phyloP scores from a whole-genome alignment of 2,797 vertebrate genomes.

The Eptatretus atami region DNA sequence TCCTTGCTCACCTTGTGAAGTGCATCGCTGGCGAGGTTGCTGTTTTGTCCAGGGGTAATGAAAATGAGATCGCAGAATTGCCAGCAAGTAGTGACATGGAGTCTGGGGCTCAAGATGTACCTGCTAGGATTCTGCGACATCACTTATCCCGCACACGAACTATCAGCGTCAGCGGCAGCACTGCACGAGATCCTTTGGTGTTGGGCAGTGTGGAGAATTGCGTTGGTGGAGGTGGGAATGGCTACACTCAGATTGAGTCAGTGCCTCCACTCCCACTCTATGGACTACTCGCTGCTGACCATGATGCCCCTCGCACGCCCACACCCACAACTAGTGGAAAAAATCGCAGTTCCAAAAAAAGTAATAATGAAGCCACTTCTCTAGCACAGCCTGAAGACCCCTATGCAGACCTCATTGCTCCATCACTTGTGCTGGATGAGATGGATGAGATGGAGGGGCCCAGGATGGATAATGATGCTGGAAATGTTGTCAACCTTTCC shows the following conservation, averaged over 20 bases:
- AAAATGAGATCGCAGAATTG: too few relatives aligned
- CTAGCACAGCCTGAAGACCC: too few relatives aligned
- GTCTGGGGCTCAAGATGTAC: not conserved
- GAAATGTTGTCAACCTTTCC: constrained; percentile 47
- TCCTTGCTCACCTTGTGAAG: constrained; percentile 80
- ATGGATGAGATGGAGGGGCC: too few relatives aligned
- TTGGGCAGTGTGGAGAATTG: not conserved
- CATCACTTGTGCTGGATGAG: too few relatives aligned
- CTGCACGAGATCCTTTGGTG: constrained; percentile 34
- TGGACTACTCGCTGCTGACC: constrained; percentile 51
- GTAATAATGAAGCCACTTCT: too few relatives aligned
- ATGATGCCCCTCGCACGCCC: too few relatives aligned
- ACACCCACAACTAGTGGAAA: too few relatives aligned
- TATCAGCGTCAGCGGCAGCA: constrained; percentile 90
- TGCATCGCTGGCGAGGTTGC: constrained; percentile 92
- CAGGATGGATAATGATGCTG: too few relatives aligned
- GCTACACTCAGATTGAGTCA: constrained; percentile 97
- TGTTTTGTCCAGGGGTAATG: constrained; percentile 27
- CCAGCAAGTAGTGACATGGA: too few relatives aligned
- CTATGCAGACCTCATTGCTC: too few relatives aligned
- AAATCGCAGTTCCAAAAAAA: too few relatives aligned
- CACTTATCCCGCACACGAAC: constrained; percentile 81
- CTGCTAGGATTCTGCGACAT: constrained; percentile 26
- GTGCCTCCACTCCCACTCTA: constrained; percentile 72
- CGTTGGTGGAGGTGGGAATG: not conserved